phyloP scores from a whole-genome alignment of 2,888 invertebrate species.

The Drosophila koepferae region DNA sequence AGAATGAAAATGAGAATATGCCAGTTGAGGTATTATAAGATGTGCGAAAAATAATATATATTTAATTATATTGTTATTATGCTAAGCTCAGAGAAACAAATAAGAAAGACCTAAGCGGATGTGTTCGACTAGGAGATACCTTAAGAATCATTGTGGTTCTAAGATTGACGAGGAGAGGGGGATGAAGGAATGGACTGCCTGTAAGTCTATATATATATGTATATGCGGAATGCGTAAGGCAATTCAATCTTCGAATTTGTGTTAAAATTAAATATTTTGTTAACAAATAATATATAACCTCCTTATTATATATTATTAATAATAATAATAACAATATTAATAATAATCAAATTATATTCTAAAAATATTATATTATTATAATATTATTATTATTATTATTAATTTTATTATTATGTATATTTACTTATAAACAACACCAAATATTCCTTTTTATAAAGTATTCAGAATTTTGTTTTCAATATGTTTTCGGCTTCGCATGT shows the following conservation, averaged over 20 bases:
- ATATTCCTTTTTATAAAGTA: background rate
- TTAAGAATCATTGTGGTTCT: background rate
- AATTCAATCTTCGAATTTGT: too few relatives aligned
- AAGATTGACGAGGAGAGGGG: background rate
- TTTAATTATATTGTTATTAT: background rate
- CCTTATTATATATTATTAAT: too few relatives aligned
- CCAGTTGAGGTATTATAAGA: background rate
- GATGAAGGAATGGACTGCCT: too few relatives aligned
- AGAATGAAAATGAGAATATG: constrained; percentile 7
- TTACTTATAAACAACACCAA: background rate
- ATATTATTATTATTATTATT: too few relatives aligned
- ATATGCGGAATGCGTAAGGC: too few relatives aligned
- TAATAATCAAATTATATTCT: too few relatives aligned
- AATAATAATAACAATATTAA: too few relatives aligned
- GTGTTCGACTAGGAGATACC: background rate
- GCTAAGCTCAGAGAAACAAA: background rate
- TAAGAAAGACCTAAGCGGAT: background rate
- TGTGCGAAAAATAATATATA: background rate
- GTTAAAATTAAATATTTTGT: too few relatives aligned
- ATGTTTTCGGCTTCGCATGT: background rate
- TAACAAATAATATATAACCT: too few relatives aligned
- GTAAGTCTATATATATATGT: too few relatives aligned
- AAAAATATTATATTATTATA: too few relatives aligned
- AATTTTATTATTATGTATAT: too few relatives aligned
- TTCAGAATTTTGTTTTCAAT: background rate